These are phyloP conservation scores for Paracentrotus lividus DNA, from an alignment of 53 echinoderm and acorn worm genomes.

Conservation along the genomic window DNA sequence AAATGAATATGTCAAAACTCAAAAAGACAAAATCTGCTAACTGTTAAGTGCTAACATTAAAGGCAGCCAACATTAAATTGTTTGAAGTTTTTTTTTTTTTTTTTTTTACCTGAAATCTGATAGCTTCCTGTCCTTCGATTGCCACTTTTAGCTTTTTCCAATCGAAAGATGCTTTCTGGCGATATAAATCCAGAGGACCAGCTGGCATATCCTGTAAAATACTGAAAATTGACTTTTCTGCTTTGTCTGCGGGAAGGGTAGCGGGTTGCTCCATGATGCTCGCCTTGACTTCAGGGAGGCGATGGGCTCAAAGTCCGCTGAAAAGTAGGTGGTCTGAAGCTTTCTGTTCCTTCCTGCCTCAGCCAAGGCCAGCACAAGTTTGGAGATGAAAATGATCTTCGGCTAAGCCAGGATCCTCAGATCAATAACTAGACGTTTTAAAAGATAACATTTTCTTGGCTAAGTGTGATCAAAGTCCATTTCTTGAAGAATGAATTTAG, in stretches of 20 bases:
- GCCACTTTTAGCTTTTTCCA: slow-evolving; percentile 90
- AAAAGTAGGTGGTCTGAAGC: no score
- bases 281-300: slow-evolving; percentile 14
- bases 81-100: no score
- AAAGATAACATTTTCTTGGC: no score
- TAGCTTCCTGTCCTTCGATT: slow-evolving; percentile 84
- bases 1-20: neutral
- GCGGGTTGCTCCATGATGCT: slow-evolving; percentile 24
- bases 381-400: neutral
- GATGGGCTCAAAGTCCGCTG: neutral
- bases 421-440: no score
- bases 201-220: slow-evolving; percentile 78
- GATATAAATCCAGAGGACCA: slow-evolving; percentile 88
- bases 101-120: slow-evolving; percentile 85
- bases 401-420: neutral
- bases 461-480: no score
- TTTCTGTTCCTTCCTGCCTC: neutral
- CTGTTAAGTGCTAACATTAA: no score
- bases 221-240: slow-evolving; percentile 59
- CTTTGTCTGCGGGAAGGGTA: neutral
- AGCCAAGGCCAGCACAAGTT: no score
- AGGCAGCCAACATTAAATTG: neutral
- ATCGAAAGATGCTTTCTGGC: slow-evolving; percentile 87
- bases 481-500: no score
- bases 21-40: neutral